phyloP scores from a whole-genome alignment of 2,888 invertebrate species.

The Blastobasis lacticolella region DNA sequence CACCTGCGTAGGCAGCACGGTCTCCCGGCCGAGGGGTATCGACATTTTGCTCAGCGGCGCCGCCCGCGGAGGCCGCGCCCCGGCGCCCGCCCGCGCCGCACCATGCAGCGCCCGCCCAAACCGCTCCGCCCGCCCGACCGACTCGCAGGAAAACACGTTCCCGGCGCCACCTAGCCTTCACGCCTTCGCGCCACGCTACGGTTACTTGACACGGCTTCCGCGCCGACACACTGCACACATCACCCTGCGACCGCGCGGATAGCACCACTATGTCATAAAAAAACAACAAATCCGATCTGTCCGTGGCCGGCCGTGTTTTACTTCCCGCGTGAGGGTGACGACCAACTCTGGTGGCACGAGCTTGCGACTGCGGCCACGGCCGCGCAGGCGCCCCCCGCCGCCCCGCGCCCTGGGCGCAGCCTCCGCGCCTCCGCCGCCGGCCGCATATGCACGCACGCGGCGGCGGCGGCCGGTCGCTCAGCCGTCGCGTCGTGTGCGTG shows the following conservation, averaged over 20 bases:
- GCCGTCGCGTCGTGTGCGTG: background rate
- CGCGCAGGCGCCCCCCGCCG: slow-evolving; percentile 21
- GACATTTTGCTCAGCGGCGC: slow-evolving; percentile 71
- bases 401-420: slow-evolving; percentile 1
- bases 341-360: slow-evolving; percentile 48
- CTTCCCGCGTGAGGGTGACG: slow-evolving; percentile 20
- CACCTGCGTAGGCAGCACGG: slow-evolving; percentile 68
- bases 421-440: slow-evolving; percentile 25
- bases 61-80: slow-evolving; percentile 61
- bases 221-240: slow-evolving; percentile 30
- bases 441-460: background rate
- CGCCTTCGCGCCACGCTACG: slow-evolving; percentile 1
- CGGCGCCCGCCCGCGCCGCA: slow-evolving; percentile 65
- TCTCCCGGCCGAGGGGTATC: slow-evolving; percentile 71
- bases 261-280: slow-evolving; percentile 25
- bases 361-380: slow-evolving; percentile 49
- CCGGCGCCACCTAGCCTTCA: slow-evolving; percentile 17
- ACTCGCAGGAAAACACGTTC: slow-evolving; percentile 62
- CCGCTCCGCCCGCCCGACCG: slow-evolving; percentile 29
- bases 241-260: slow-evolving; percentile 29
- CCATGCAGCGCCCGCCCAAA: slow-evolving; percentile 63
- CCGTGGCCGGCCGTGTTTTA: no score
- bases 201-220: slow-evolving; percentile 24
- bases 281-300: slow-evolving; percentile 24
- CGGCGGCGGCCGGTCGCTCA: background rate